Percentiles rank a stretch among this genome's conserved stretches.
phyloP scores from a whole-genome alignment of 1,140 invertebrate genomes.

The Metaphire vulgaris region DNA sequence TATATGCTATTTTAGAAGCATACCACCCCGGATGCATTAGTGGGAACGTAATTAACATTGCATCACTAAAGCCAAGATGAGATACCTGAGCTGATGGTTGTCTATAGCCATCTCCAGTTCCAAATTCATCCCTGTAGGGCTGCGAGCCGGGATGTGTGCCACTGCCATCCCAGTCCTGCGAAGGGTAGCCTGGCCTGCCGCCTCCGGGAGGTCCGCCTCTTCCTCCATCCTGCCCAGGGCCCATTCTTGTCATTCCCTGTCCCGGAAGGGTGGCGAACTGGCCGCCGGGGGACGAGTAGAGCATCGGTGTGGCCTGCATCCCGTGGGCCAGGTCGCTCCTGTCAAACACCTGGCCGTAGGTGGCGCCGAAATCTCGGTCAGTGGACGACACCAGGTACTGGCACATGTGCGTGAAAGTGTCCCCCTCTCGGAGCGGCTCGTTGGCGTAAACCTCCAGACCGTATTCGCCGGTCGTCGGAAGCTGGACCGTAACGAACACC shows the following conservation, averaged over 20 bases:
- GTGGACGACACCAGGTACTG: conserved; percentile 40
- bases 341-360: conserved; percentile 31
- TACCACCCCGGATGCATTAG: no score
- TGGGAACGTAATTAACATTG: no score
- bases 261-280: conserved; percentile 30
- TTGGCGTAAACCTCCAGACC: conserved; percentile 52
- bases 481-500: conserved; percentile 16
- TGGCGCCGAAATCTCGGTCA: conserved; percentile 27
- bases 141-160: not conserved
- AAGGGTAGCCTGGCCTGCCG: not conserved
- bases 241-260: conserved; percentile 6
- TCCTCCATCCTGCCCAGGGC: conserved; percentile 1
- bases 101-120: conserved; percentile 30
- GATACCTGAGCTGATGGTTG: conserved; percentile 12
- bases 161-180: conserved; percentile 18
- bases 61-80: no score
- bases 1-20: no score
- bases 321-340: conserved; percentile 20
- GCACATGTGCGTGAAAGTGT: conserved; percentile 48
- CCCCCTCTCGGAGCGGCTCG: conserved; percentile 47
- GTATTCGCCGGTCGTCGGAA: conserved; percentile 48
- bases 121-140: conserved; percentile 6
- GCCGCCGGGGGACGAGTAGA: conserved; percentile 36
- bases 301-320: conserved; percentile 28
- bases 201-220: not conserved